A percentile compares a stretch with the other conserved stretches of the same genome.
Evolutionary conservation across 2,797 vertebrate species (phyloP).

Genomic region (Gymnodraco acuticeps): DNA sequence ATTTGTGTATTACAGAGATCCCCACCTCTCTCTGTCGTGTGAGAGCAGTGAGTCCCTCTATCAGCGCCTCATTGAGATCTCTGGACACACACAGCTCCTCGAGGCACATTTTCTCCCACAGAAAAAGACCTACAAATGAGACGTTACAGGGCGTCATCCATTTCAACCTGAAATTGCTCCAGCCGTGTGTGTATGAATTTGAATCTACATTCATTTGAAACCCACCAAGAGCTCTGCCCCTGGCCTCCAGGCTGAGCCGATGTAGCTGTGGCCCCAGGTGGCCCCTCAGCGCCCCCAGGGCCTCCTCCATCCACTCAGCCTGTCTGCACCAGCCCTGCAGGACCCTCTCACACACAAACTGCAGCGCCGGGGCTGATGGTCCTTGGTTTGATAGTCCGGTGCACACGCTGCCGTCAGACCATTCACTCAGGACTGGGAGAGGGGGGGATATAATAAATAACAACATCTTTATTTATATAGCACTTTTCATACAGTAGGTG

Average conservation of each 20-base stretch:
- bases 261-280: conserved; percentile 73
- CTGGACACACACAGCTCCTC: conserved; percentile 70
- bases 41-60: conserved; percentile 80
- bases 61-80: conserved; percentile 75
- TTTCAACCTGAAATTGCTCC: neutral
- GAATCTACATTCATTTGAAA: neutral
- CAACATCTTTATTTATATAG: too few species aligned
- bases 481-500: too few species aligned
- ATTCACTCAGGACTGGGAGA: conserved; percentile 87
- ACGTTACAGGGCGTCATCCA: neutral
- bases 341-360: conserved; percentile 81
- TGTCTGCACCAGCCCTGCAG: conserved; percentile 86
- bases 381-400: neutral
- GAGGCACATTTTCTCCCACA: conserved; percentile 81
- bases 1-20: neutral
- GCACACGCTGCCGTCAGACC: conserved; percentile 74
- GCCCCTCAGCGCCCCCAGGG: conserved; percentile 78
- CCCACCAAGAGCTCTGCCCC: conserved; percentile 81
- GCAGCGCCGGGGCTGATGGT: conserved; percentile 56
- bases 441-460: too few species aligned
- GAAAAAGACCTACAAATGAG: conserved; percentile 81
- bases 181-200: neutral
- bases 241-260: conserved; percentile 74
- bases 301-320: conserved; percentile 85
- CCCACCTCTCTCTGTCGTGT: conserved; percentile 77